A percentile compares a stretch with the other conserved stretches of the same genome.
These are phyloP conservation scores for Atractosteus spatula DNA, from an alignment of 2,113 vertebrate species.

Conservation along the genomic window DNA sequence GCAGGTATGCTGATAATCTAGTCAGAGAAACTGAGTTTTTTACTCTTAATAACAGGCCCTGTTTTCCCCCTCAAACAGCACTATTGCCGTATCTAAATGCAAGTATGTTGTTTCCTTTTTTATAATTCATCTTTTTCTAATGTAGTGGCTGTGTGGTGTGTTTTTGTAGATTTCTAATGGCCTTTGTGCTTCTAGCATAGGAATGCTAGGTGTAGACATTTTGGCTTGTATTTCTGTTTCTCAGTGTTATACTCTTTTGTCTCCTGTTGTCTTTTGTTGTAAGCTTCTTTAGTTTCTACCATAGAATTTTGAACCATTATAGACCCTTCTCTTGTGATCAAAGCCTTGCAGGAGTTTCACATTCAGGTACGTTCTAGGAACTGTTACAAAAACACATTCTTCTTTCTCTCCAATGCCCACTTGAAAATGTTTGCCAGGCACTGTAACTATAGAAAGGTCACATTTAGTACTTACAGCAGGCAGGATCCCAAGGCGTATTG, in stretches of 20 bases:
- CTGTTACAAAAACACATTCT: background rate
- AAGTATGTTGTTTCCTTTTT: conserved; percentile 64
- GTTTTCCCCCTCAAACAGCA: conserved; percentile 55
- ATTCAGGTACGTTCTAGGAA: background rate
- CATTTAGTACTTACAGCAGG: too few relatives aligned
- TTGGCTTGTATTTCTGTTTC: conserved; percentile 50
- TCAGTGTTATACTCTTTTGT: background rate
- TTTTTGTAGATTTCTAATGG: conserved; percentile 39
- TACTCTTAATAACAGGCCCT: background rate
- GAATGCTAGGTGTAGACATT: conserved; percentile 39
- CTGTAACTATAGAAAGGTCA: too few relatives aligned
- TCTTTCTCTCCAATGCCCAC: too few relatives aligned
- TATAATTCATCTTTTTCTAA: conserved; percentile 66
- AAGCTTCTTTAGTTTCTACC: background rate
- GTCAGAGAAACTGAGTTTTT: too few relatives aligned
- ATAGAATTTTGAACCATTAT: background rate
- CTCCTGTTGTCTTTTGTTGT: too few relatives aligned
- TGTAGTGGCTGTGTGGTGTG: conserved; percentile 55
- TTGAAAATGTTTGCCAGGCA: too few relatives aligned
- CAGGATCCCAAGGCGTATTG: too few relatives aligned
- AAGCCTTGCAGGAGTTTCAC: background rate
- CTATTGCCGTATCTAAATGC: conserved; percentile 80
- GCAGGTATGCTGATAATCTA: too few relatives aligned
- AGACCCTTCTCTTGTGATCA: background rate
- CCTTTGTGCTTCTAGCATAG: conserved; percentile 41